Evolutionary conservation across 2,113 vertebrate genomes (phyloP).

Genomic region (Polypterus bichir): DNA sequence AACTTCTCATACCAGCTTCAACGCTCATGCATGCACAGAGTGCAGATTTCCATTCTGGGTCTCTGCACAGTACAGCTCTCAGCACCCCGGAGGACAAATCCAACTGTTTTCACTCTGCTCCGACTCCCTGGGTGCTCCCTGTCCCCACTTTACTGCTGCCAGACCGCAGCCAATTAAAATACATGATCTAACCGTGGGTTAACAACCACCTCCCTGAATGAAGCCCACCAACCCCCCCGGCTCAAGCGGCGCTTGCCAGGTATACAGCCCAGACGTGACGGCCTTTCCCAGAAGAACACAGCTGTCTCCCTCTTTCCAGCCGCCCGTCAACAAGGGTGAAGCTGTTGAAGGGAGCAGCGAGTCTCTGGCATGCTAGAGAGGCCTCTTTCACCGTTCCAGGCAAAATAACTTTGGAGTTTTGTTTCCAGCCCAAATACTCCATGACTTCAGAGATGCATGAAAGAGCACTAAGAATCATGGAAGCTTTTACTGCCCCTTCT

Average conservation of each 20-base stretch:
- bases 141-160: rapidly evolving
- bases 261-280: background rate
- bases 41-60: background rate
- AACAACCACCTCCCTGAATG: background rate
- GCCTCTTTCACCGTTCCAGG: background rate
- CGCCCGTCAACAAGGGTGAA: slow-evolving; percentile 2
- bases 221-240: background rate
- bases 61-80: background rate
- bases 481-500: background rate
- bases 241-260: background rate
- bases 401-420: background rate
- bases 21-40: slow-evolving; percentile 3
- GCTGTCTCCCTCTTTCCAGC: background rate
- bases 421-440: background rate
- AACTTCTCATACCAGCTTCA: no score
- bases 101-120: background rate
- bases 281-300: slow-evolving; percentile 13
- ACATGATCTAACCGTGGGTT: background rate
- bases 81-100: background rate
- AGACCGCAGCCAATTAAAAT: background rate
- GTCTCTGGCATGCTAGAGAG: background rate
- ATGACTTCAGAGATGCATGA: background rate
- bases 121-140: slow-evolving; percentile 7
- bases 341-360: background rate
- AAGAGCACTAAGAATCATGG: background rate